Conservation (phyloP, 2,888 invertebrate species). For the Tenthredo mesomela region DNA sequence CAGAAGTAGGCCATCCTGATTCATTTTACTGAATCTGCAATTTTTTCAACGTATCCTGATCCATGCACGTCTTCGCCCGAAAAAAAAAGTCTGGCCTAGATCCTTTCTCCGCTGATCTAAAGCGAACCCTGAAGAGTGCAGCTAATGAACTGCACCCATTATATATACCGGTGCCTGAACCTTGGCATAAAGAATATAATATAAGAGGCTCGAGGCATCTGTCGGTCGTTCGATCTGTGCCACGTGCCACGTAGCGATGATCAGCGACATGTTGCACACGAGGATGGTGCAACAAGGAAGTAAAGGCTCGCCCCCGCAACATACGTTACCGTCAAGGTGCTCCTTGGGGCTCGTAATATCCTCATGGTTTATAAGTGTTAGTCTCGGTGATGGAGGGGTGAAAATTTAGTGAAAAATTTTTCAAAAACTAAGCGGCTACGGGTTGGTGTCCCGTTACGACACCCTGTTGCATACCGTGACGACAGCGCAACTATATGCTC, state of each 20-base stretch:
- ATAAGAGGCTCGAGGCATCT: constrained; percentile 13
- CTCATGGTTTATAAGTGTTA: background rate
- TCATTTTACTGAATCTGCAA: background rate
- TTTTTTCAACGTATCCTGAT: background rate
- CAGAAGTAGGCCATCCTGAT: background rate
- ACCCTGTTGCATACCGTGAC: constrained; percentile 48
- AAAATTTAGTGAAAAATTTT: background rate
- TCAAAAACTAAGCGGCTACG: background rate
- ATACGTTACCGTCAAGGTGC: constrained; percentile 42
- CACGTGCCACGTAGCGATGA: constrained; percentile 22
- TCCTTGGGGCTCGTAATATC: background rate
- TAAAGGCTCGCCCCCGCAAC: constrained; percentile 9
- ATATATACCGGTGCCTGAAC: background rate
- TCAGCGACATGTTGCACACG: constrained; percentile 48
- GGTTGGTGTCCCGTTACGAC: constrained; percentile 46
- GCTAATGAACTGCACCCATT: constrained; percentile 1
- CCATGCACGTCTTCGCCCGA: background rate
- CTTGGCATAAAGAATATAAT: constrained; percentile 9
- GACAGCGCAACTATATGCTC: constrained; percentile 18
- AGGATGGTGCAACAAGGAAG: background rate
- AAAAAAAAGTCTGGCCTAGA: background rate
- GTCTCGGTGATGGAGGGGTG: background rate
- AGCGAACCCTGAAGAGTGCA: background rate
- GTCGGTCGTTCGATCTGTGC: constrained; percentile 25
- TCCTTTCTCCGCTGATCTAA: background rate